Evolutionary conservation across 2,888 invertebrate genomes (phyloP).

Genomic region (Euplexia lucipara): DNA sequence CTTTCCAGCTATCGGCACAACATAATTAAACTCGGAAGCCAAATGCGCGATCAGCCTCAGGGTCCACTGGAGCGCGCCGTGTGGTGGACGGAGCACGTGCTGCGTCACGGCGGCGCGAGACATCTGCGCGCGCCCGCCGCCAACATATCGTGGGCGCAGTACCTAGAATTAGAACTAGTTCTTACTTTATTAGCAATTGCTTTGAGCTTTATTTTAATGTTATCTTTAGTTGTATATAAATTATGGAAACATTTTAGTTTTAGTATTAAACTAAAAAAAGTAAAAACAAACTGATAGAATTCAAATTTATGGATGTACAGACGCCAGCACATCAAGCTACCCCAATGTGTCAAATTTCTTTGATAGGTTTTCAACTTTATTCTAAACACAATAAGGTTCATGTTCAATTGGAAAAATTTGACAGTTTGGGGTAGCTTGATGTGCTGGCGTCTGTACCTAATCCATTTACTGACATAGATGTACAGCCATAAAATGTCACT

Average conservation of each 20-base stretch:
- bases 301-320: too few relatives aligned
- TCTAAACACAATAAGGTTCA: too few relatives aligned
- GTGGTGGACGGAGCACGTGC: slow-evolving; percentile 75
- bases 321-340: too few relatives aligned
- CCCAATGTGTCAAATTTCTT: too few relatives aligned
- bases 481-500: too few relatives aligned
- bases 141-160: slow-evolving; percentile 48
- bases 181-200: slow-evolving; percentile 9
- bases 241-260: slow-evolving; percentile 6
- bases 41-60: slow-evolving; percentile 65
- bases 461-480: too few relatives aligned
- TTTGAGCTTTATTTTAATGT: neutral
- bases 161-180: slow-evolving; percentile 42
- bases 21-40: slow-evolving; percentile 47
- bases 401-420: too few relatives aligned
- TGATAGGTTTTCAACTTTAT: too few relatives aligned
- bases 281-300: slow-evolving; percentile 11
- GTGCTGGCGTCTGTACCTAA: too few relatives aligned
- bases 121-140: slow-evolving; percentile 69
- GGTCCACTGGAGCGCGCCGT: slow-evolving; percentile 68
- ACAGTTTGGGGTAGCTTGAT: too few relatives aligned
- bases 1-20: slow-evolving; percentile 58
- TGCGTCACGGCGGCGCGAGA: slow-evolving; percentile 68
- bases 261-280: neutral
- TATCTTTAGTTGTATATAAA: neutral